These are phyloP conservation scores for Danionella dracula DNA, from an alignment of 2,797 vertebrate genomes.

Conservation along the genomic window DNA sequence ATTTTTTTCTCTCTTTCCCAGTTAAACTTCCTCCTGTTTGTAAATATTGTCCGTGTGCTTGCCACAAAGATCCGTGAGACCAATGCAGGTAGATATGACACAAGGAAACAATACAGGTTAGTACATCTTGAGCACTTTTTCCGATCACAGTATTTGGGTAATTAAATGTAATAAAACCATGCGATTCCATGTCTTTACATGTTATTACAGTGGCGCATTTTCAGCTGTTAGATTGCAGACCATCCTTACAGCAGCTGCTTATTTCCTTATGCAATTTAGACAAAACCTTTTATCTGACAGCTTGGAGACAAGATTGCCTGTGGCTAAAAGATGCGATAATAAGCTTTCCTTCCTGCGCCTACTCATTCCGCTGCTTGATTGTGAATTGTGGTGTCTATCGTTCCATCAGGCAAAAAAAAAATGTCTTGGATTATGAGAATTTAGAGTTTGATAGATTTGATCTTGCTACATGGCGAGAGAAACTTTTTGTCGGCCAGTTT, in stretches of 20 bases:
- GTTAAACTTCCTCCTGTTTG: slow-evolving; percentile 86
- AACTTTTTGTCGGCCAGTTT: neutral
- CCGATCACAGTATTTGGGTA: neutral
- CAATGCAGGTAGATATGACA: slow-evolving; percentile 81
- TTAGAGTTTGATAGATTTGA: neutral
- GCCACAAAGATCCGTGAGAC: slow-evolving; percentile 87
- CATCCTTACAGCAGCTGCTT: neutral
- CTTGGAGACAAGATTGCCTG: slow-evolving; percentile 7
- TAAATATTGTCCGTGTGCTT: slow-evolving; percentile 84
- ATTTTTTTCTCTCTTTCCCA: slow-evolving; percentile 49
- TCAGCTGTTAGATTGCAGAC: neutral
- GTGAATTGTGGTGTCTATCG: neutral
- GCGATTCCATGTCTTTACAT: neutral
- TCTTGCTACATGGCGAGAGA: neutral
- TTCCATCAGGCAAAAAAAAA: neutral
- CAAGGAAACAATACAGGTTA: slow-evolving; percentile 86
- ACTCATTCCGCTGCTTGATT: neutral
- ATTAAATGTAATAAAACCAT: neutral
- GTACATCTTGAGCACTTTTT: neutral
- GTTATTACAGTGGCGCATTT: neutral
- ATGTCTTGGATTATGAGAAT: neutral
- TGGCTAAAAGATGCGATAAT: slow-evolving; percentile 8
- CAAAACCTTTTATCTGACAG: slow-evolving; percentile 10
- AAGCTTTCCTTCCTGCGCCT: neutral
- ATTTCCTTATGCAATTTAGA: slow-evolving; percentile 12